Percentiles rank a stretch among this genome's conserved stretches.
Evolutionary conservation across 2,888 invertebrate species (phyloP).

Genomic region (Biston stratarius): DNA sequence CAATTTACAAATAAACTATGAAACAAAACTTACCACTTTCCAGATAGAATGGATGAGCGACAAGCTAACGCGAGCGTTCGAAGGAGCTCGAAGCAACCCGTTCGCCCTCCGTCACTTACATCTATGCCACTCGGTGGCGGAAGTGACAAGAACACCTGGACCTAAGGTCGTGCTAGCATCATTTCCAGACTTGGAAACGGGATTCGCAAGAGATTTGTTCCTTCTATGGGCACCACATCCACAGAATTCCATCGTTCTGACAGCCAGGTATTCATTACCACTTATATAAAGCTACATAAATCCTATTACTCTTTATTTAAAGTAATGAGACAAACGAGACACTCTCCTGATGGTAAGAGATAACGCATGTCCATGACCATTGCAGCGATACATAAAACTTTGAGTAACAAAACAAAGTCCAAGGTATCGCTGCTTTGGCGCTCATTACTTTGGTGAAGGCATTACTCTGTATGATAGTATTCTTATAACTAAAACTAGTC

Average conservation of each 20-base stretch:
- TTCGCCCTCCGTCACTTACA: conserved; percentile 98
- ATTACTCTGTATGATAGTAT: no score
- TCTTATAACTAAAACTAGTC: no score
- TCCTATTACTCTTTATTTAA: no score
- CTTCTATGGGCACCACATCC: conserved; percentile 96
- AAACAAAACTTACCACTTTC: conserved; percentile 8
- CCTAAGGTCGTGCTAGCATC: conserved; percentile 98
- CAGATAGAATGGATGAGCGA: conserved; percentile 99
- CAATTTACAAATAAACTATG: no score
- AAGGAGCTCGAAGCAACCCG: conserved; percentile 96
- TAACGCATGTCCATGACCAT: no score
- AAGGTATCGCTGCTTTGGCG: no score
- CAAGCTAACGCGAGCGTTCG: conserved; percentile 96
- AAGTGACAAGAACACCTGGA: conserved; percentile 90
- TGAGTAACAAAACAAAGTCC: no score
- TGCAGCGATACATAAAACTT: no score
- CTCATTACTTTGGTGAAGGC: no score
- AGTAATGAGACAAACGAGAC: no score
- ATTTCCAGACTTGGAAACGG: conserved; percentile 97
- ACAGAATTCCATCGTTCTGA: conserved; percentile 97
- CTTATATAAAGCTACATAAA: no score
- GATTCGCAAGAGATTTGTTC: conserved; percentile 97
- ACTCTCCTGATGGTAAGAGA: no score
- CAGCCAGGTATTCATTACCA: conserved; percentile 87
- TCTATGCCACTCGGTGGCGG: conserved; percentile 96